phyloP scores from a whole-genome alignment of 1,140 invertebrate species.

The Platorchestia sp. region DNA sequence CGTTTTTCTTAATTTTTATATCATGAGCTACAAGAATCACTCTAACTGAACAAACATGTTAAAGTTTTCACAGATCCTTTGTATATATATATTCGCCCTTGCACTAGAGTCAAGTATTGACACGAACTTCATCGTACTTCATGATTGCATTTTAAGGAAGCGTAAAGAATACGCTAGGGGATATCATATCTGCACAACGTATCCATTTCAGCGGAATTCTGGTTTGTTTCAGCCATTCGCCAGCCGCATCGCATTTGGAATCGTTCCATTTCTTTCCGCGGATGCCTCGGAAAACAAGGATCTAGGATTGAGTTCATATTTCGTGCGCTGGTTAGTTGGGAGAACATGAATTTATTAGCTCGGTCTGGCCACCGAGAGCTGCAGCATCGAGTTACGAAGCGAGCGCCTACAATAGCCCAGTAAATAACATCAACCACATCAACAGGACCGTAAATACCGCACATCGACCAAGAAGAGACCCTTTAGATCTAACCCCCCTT shows the following conservation, averaged over 20 bases:
- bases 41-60: background rate
- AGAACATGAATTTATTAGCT: slow-evolving; percentile 34
- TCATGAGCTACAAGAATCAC: background rate
- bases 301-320: slow-evolving; percentile 16
- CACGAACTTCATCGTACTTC: background rate
- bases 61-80: background rate
- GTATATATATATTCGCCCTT: background rate
- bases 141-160: background rate
- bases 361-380: background rate
- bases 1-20: background rate
- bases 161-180: background rate
- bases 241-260: background rate
- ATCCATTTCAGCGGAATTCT: background rate
- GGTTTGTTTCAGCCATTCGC: background rate
- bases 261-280: background rate
- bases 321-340: background rate
- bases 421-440: slow-evolving; percentile 54
- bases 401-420: slow-evolving; percentile 35
- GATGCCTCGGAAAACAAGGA: background rate
- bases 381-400: slow-evolving; percentile 45
- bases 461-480: slow-evolving; percentile 36
- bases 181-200: background rate
- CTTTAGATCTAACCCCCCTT: slow-evolving; percentile 39
- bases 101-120: background rate
- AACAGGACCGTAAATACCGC: slow-evolving; percentile 33